phyloP scores from a whole-genome alignment of 2,797 vertebrate species.

The Aeoliscus strigatus region DNA sequence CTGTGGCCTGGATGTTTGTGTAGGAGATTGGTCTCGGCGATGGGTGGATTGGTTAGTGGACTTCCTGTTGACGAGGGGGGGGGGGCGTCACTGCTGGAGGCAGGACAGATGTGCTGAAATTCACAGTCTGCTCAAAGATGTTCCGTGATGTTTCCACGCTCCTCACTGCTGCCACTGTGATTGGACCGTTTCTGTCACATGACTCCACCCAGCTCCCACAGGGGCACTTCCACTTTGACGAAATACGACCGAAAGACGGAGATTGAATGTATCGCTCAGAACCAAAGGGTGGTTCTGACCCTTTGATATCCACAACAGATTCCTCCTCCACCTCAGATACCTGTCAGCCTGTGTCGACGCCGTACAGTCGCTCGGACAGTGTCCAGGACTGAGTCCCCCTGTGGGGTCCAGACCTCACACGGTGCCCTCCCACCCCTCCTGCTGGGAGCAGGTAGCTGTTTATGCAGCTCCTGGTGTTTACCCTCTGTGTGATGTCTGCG shows the following conservation, averaged over 20 bases:
- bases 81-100: slow-evolving; percentile 19
- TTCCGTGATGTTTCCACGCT: no score
- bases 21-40: slow-evolving; percentile 64
- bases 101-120: slow-evolving; percentile 34
- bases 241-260: no score
- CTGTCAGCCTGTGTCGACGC: no score
- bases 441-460: slow-evolving; percentile 56
- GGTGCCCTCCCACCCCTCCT: slow-evolving; percentile 20
- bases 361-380: no score
- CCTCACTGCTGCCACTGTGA: no score
- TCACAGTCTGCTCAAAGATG: slow-evolving; percentile 25
- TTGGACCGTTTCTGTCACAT: no score
- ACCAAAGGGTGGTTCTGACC: no score
- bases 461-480: slow-evolving; percentile 61
- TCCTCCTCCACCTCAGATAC: no score
- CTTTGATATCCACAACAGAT: no score
- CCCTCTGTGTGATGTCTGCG: slow-evolving; percentile 54
- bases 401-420: slow-evolving; percentile 45
- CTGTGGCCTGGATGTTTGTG: slow-evolving; percentile 62
- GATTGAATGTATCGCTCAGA: no score
- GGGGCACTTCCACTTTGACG: no score
- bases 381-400: slow-evolving; percentile 25
- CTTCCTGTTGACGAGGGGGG: slow-evolving; percentile 31
- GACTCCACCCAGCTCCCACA: no score
- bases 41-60: slow-evolving; percentile 46